Percentiles rank a stretch among this genome's conserved stretches.
Evolutionary conservation across 2,888 invertebrate genomes (phyloP).

Genomic region (Muscina levida): DNA sequence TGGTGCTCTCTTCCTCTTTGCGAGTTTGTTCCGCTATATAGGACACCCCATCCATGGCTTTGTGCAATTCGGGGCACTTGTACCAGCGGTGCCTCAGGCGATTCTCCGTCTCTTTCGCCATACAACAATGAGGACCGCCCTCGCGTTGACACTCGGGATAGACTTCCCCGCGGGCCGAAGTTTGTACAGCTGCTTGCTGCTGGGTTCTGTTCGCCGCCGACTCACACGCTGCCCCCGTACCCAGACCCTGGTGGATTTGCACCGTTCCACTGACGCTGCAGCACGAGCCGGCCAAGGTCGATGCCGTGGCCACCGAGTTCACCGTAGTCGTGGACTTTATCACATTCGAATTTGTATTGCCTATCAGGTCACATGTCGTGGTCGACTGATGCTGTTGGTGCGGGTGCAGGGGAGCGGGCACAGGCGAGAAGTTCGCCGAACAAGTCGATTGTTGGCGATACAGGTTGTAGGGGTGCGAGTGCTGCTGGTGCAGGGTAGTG

Average conservation of each 20-base stretch:
- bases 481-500: slow-evolving; percentile 73
- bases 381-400: slow-evolving; percentile 79
- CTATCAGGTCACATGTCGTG: slow-evolving; percentile 78
- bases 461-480: slow-evolving; percentile 71
- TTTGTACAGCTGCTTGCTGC: slow-evolving; percentile 66
- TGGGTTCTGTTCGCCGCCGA: slow-evolving; percentile 73
- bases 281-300: slow-evolving; percentile 77
- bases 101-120: slow-evolving; percentile 81
- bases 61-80: slow-evolving; percentile 94
- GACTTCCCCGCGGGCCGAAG: slow-evolving; percentile 70
- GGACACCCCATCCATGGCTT: slow-evolving; percentile 94
- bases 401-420: slow-evolving; percentile 78
- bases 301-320: slow-evolving; percentile 77
- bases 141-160: slow-evolving; percentile 76
- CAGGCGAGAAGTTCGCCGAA: slow-evolving; percentile 79
- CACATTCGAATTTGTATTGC: slow-evolving; percentile 77
- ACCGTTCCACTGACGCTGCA: slow-evolving; percentile 75
- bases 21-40: slow-evolving; percentile 96
- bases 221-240: slow-evolving; percentile 75
- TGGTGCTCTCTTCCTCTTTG: slow-evolving; percentile 93
- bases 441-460: slow-evolving; percentile 79
- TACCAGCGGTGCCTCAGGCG: slow-evolving; percentile 87
- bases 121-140: slow-evolving; percentile 81
- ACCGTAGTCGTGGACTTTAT: slow-evolving; percentile 79
- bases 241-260: slow-evolving; percentile 76